Evolutionary conservation across 1,140 invertebrate species (phyloP), one percentile per base, ranked within the genome.

Genomic region (Apis cerana): DNA sequence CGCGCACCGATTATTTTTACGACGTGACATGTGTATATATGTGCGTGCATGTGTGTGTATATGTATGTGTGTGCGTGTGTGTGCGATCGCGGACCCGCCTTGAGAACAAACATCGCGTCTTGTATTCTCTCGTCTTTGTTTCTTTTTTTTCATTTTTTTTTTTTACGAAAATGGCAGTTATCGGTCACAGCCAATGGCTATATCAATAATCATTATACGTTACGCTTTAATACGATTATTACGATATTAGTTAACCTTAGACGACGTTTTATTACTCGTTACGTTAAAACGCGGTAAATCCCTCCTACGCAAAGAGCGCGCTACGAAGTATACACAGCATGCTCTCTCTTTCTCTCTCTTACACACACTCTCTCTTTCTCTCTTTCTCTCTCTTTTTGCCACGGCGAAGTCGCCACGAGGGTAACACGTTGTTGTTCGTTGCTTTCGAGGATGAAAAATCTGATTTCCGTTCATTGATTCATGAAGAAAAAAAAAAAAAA

Each of bases 101-200:
- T 43, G 5, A 75, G 27, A 59, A 74, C 54, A 68, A 52, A 59
- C 65, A 67, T 80, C 81, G 72, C 72, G 78, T 88, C 64, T 86
- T 84, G 33, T 72, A 43, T 68, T 84, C 87, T 84, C 59, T 70
- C 56, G n/a, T 79, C 64, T 86, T 89, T 75, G 21, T 83, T 85
- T 64, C 61, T 62, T 62, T 70, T 86, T 88, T 88, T 89, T 88
- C 79, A 78, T 80, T 85, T 88, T 88, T 90, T 88, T 92, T 90
- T 90, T 87, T 89, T 93, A 92, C 86, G 91, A 94, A 94, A 94
- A 94, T 94, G 93, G 93, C 93, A 94, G 93, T 94, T 94, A 94
- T 94, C 93, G 93, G 91, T 94, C 93, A 94, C 93, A 94, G 93
- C 93, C 93, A 94, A 93, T 92, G 93, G 93, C 93, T 94, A 94